Conservation (phyloP, 1,140 invertebrate species). For the Aphis gossypii region DNA sequence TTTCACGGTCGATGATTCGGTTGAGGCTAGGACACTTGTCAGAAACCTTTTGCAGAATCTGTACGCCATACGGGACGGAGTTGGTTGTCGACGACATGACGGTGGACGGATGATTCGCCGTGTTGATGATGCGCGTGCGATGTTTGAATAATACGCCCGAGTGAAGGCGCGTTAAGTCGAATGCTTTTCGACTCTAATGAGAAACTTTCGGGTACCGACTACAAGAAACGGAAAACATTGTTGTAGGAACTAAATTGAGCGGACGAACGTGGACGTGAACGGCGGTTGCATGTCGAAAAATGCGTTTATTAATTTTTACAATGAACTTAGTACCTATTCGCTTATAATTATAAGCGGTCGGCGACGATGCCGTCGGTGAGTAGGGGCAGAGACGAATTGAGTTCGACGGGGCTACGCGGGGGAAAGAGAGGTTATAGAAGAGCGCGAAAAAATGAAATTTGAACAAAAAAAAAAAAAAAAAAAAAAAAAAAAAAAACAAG, state of each 20-base stretch:
- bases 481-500: background rate
- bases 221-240: background rate
- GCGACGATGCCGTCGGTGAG: background rate
- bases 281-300: background rate
- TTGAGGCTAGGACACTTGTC: background rate
- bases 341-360: background rate
- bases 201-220: background rate
- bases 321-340: background rate
- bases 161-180: background rate
- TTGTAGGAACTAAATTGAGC: conserved; percentile 1
- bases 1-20: background rate
- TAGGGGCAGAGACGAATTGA: too few relatives aligned
- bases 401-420: too few relatives aligned
- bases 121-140: background rate
- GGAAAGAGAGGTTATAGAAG: background rate
- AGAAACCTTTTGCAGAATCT: conserved; percentile 26
- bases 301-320: background rate
- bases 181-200: background rate
- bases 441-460: background rate
- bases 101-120: background rate
- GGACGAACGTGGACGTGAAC: background rate
- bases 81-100: background rate
- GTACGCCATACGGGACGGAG: conserved; percentile 32
- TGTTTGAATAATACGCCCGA: background rate
- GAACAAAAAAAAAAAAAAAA: conserved; percentile 13